phyloP scores from a whole-genome alignment of 92 coral and sea anemone genomes.

The Chrysogorgia sp. region DNA sequence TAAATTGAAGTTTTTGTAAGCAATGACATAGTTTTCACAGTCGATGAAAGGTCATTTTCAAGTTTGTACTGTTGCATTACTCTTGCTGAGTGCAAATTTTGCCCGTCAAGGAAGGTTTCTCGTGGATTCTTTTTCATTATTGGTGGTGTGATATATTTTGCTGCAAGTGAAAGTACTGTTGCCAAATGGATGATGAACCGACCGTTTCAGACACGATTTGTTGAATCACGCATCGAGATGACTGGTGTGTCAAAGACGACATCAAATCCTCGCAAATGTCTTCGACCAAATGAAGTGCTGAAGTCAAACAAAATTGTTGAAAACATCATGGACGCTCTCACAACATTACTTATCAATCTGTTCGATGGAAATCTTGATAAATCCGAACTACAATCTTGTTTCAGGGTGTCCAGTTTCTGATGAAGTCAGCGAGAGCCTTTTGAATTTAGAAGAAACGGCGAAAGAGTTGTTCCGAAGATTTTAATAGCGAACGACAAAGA shows the following conservation, averaged over 20 bases:
- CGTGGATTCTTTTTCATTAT: no score
- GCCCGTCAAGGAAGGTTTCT: no score
- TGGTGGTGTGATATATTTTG: neutral
- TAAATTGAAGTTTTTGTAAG: no score
- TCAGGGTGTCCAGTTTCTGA: constrained; percentile 11
- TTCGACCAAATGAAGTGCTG: constrained; percentile 11
- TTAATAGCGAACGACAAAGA: neutral
- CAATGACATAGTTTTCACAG: no score
- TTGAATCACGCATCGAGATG: neutral
- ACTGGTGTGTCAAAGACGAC: constrained; percentile 10
- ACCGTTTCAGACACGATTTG: constrained; percentile 18
- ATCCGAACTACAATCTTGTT: neutral
- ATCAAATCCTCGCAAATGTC: constrained; percentile 27
- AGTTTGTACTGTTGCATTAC: no score
- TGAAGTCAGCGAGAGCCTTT: neutral
- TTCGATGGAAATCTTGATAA: neutral
- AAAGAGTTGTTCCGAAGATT: neutral
- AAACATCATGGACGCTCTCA: neutral
- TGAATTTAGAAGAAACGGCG: neutral
- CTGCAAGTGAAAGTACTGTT: constrained; percentile 22
- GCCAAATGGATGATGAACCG: constrained; percentile 24
- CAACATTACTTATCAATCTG: constrained; percentile 5
- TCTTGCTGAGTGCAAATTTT: no score
- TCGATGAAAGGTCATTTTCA: no score
- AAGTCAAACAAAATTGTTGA: constrained; percentile 15